Evolutionary conservation across 1,140 invertebrate species (phyloP), one percentile per base, ranked within the genome.

Genomic region (Drosophila carrolli): DNA sequence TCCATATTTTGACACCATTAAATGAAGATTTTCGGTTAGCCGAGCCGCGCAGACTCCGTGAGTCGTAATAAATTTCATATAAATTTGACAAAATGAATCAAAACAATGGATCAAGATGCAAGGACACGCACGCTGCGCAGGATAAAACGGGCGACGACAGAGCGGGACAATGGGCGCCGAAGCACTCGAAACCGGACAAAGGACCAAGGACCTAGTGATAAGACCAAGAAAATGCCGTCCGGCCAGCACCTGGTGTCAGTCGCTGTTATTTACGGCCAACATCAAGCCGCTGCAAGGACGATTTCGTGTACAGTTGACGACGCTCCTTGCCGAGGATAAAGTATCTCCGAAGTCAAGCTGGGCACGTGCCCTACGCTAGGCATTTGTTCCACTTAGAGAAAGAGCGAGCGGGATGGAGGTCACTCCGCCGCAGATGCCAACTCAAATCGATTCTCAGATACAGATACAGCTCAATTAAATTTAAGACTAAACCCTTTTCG

Each of bases 51-150:
- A 41, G 55, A 38, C 29, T 57, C 16, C 82, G 82, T 85, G 82
- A 56, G 78, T 57, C 56, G 67, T 58, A 85, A 85, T 81, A 85
- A 86, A 85, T 85, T 81, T 85, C 86, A 85, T 85, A 85, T 85
- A 85, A 85, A 85, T 85, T 85, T 85, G 82, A 85, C 82, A 85
- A 85, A 85, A 65, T 85, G 82, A 81, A 86, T 86, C 82, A 85
- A 58, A 85, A 85, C 82, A 85, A 86, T 78, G 32, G 60, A 29
- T 51, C 37, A 51, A 40, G 58, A 82, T 83, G 80, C 80, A 81
- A 75, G 74, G 81, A 85, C 81, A 85, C 81, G 81, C 82, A 75
- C 81, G 56, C 65, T 41, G 68, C 35, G 53, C 47, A 29, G 44
- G 37, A 71, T 43, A 71, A 50, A 58, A 40, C 51, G 41, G 51